Evolutionary conservation across 2,797 vertebrate species (phyloP).

Genomic region (Ispidina picta): DNA sequence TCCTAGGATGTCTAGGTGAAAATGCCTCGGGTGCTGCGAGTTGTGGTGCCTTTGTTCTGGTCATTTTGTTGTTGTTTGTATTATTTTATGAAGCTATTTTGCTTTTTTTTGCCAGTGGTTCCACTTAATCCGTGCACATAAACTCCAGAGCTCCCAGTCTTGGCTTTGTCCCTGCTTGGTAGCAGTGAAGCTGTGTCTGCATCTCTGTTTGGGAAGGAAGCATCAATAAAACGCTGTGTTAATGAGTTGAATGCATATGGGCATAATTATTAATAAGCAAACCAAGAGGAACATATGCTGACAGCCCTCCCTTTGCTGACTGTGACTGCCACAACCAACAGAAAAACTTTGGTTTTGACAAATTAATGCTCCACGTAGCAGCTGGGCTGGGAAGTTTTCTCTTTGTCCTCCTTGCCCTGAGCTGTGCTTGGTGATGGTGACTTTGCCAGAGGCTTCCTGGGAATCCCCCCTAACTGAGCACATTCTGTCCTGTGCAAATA

Average conservation of each 20-base stretch:
- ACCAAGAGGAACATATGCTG: neutral
- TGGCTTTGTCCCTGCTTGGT: neutral
- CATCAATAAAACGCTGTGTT: neutral
- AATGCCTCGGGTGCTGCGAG: neutral
- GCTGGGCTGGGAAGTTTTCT: neutral
- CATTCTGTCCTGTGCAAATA: fast-evolving
- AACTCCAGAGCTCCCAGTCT: neutral
- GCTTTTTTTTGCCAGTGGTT: neutral
- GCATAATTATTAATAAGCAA: neutral
- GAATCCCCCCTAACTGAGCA: neutral
- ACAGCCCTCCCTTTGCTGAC: neutral
- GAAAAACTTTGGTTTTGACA: neutral
- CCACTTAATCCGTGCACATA: neutral
- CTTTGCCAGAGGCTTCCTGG: neutral
- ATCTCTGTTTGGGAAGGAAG: neutral
- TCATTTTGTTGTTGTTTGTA: neutral
- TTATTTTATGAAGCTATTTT: neutral
- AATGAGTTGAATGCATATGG: neutral
- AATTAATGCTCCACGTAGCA: neutral
- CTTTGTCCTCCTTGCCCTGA: neutral
- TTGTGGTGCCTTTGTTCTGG: neutral
- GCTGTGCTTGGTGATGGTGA: neutral
- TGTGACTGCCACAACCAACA: neutral
- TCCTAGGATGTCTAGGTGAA: neutral
- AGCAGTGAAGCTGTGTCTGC: neutral